Evolutionary conservation across 2,797 vertebrate genomes (phyloP).

Genomic region (Ceryle rudis): DNA sequence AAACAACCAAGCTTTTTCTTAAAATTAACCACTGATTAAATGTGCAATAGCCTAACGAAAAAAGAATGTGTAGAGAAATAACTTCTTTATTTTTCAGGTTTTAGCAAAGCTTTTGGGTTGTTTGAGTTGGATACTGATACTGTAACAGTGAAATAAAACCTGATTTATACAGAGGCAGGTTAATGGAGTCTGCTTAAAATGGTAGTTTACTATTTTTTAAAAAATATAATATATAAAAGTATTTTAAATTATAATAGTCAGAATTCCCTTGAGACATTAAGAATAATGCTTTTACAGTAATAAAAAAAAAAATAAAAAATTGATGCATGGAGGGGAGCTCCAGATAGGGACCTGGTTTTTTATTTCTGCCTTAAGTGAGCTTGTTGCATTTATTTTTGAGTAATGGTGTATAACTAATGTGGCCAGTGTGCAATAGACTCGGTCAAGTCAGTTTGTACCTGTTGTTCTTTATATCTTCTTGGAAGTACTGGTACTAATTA

Average conservation of each 20-base stretch:
- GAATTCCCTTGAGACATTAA: neutral
- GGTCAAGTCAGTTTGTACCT: constrained; percentile 52
- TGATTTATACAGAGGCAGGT: neutral
- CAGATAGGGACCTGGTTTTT: neutral
- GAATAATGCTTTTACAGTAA: neutral
- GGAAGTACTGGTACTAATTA: constrained; percentile 55
- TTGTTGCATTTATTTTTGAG: neutral
- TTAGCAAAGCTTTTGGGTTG: neutral
- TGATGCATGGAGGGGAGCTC: neutral
- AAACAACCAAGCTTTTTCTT: neutral
- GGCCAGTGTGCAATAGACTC: neutral
- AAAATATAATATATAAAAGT: neutral
- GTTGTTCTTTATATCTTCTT: constrained; percentile 45
- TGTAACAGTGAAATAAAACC: neutral
- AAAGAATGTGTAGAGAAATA: neutral
- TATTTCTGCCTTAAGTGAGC: neutral
- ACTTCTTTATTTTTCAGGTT: neutral
- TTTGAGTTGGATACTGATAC: neutral
- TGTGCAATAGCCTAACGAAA: neutral
- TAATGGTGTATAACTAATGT: neutral
- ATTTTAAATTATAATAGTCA: neutral
- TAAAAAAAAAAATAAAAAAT: neutral
- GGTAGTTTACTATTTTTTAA: neutral
- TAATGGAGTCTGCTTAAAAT: neutral
- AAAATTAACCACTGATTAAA: neutral